These are phyloP conservation scores for Agrochola litura DNA, from an alignment of 2,888 invertebrate species.

Conservation along the genomic window DNA sequence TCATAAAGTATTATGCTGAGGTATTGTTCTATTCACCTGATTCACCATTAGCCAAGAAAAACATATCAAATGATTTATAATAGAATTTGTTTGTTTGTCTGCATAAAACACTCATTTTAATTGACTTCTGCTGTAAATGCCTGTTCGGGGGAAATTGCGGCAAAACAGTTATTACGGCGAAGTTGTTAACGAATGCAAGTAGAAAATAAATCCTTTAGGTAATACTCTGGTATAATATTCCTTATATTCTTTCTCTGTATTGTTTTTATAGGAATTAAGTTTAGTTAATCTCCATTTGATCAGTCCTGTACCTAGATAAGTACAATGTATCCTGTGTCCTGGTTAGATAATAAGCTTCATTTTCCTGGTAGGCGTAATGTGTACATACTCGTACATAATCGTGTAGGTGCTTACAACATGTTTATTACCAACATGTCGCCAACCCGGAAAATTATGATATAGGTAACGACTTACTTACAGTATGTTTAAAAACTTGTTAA, in stretches of 20 bases:
- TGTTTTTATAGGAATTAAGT: not conserved
- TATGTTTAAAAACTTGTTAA: not conserved
- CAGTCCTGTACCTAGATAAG: no score
- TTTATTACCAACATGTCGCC: slow-evolving; percentile 10
- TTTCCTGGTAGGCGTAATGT: slow-evolving; percentile 5
- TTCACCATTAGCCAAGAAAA: not conserved
- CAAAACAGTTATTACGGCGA: not conserved
- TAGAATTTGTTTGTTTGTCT: not conserved
- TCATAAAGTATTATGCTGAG: not conserved
- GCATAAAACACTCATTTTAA: slow-evolving; percentile 4
- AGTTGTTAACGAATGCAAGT: not conserved
- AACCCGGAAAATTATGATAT: slow-evolving; percentile 28
- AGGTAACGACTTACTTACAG: slow-evolving; percentile 5
- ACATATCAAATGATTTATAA: slow-evolving; percentile 13
- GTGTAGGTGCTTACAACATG: not conserved
- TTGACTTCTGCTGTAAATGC: slow-evolving; percentile 10
- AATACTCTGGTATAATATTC: not conserved
- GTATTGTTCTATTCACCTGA: slow-evolving; percentile 20
- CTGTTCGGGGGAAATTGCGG: not conserved
- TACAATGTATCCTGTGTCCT: not conserved
- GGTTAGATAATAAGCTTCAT: not conserved
- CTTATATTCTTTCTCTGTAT: not conserved
- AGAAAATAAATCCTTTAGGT: no score
- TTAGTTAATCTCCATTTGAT: not conserved
- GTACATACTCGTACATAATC: slow-evolving; percentile 6